Evolutionary conservation across 2,888 invertebrate genomes (phyloP).

Genomic region (Aethes cnicana): DNA sequence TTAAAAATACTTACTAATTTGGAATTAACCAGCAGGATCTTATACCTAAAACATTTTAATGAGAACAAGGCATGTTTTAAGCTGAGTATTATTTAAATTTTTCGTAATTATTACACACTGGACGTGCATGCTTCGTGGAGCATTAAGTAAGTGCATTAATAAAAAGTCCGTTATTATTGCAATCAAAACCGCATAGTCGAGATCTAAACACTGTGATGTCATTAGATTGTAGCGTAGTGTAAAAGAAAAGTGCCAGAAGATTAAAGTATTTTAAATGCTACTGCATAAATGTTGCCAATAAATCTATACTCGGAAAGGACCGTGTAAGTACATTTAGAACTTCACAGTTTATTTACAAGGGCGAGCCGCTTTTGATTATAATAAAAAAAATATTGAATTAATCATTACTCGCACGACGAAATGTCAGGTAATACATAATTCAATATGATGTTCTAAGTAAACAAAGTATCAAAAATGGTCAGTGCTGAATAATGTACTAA

Average conservation of each 20-base stretch:
- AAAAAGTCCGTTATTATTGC: conserved; percentile 3
- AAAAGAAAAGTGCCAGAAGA: conserved; percentile 74
- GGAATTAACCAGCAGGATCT: too few relatives aligned
- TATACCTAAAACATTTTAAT: too few relatives aligned
- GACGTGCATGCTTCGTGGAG: not conserved
- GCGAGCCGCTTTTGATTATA: too few relatives aligned
- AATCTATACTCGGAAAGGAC: conserved; percentile 13
- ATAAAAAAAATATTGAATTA: conserved; percentile 3
- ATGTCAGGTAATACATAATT: conserved; percentile 2
- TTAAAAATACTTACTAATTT: too few relatives aligned
- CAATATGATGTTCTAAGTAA: not conserved
- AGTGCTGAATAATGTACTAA: conserved; percentile 30
- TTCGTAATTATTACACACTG: not conserved
- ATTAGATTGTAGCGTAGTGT: conserved; percentile 53
- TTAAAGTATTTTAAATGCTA: conserved; percentile 32
- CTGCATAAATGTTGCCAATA: conserved; percentile 25
- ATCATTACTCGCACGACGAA: too few relatives aligned
- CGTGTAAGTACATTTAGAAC: too few relatives aligned
- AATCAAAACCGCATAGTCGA: conserved; percentile 21
- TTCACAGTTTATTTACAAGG: not conserved
- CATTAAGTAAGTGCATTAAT: not conserved
- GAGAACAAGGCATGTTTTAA: too few relatives aligned
- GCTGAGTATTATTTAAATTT: not conserved
- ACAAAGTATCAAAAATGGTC: conserved; percentile 21
- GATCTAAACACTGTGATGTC: conserved; percentile 57